Conservation (phyloP, 2,888 invertebrate genomes). For the Eugnorisma glareosa region DNA sequence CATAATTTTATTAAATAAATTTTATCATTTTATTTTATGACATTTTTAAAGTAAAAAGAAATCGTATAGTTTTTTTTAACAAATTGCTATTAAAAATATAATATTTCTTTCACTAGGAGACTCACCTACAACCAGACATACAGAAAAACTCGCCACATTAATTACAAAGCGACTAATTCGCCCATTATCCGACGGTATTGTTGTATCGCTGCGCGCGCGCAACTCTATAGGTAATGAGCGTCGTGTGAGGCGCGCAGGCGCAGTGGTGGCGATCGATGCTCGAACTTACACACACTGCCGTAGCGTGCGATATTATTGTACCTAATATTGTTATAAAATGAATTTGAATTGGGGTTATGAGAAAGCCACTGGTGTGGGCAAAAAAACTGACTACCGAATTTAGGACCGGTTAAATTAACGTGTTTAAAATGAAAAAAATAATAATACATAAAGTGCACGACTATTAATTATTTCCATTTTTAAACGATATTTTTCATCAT, state of each 20-base stretch:
- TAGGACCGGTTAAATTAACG: neutral
- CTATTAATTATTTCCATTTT: neutral
- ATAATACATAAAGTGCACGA: neutral
- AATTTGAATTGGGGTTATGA: neutral
- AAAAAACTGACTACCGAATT: slow-evolving; percentile 4
- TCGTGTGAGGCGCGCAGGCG: slow-evolving; percentile 61
- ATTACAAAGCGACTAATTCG: slow-evolving; percentile 39
- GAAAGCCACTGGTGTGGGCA: neutral
- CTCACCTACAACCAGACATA: neutral
- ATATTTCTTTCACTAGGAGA: neutral
- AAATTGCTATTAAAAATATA: too few relatives aligned
- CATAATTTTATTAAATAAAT: neutral
- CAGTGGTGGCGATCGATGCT: slow-evolving; percentile 53
- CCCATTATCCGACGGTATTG: slow-evolving; percentile 49
- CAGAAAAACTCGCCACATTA: slow-evolving; percentile 26
- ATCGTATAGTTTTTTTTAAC: neutral
- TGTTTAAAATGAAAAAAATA: neutral
- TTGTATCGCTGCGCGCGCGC: slow-evolving; percentile 36
- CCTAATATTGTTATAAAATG: slow-evolving; percentile 38
- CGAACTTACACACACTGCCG: slow-evolving; percentile 24
- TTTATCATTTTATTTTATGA: too few relatives aligned
- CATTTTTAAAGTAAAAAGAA: neutral
- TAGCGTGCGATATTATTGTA: slow-evolving; percentile 55
- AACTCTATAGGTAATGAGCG: slow-evolving; percentile 60
- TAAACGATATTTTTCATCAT: neutral